A percentile compares a stretch with the other conserved stretches of the same genome.
phyloP scores from a whole-genome alignment of 2,888 invertebrate genomes.

The Caenorhabditis zanzibari region DNA sequence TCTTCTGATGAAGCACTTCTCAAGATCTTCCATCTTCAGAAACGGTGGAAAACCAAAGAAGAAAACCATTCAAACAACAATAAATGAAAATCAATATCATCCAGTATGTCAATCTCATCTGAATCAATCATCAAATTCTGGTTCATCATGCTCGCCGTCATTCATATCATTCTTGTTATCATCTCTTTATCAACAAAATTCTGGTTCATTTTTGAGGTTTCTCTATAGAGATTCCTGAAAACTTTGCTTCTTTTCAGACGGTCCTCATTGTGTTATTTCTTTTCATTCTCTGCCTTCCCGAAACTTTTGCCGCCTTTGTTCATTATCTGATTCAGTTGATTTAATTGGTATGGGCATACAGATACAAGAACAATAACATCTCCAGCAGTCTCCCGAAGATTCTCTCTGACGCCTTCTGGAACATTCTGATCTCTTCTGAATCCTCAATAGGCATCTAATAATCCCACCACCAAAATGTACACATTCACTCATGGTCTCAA shows the following conservation, averaged over 20 bases:
- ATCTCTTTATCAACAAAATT: constrained; percentile 10
- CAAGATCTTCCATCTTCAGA: no score
- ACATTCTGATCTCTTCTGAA: not conserved
- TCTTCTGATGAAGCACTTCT: no score
- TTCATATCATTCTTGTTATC: constrained; percentile 31
- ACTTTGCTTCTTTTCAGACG: constrained; percentile 15
- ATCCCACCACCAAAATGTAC: no score
- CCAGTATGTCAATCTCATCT: no score
- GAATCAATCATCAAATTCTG: constrained; percentile 29
- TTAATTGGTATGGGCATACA: constrained; percentile 39
- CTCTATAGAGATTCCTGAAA: not conserved
- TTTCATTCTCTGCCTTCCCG: constrained; percentile 29
- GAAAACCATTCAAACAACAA: no score
- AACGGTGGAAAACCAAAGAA: no score
- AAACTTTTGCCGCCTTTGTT: constrained; percentile 27
- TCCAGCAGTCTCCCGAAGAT: not conserved
- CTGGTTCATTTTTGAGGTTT: constrained; percentile 36
- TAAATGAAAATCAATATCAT: no score
- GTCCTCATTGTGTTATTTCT: constrained; percentile 35
- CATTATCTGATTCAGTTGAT: constrained; percentile 34
- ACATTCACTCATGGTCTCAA: no score
- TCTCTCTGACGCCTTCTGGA: not conserved
- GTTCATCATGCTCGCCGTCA: constrained; percentile 34
- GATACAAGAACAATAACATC: no score
- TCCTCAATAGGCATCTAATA: not conserved